Percentiles rank a stretch among this genome's conserved stretches.
These are phyloP conservation scores for Teleiodes luculella DNA, from an alignment of 2,888 invertebrate species.

Conservation along the genomic window DNA sequence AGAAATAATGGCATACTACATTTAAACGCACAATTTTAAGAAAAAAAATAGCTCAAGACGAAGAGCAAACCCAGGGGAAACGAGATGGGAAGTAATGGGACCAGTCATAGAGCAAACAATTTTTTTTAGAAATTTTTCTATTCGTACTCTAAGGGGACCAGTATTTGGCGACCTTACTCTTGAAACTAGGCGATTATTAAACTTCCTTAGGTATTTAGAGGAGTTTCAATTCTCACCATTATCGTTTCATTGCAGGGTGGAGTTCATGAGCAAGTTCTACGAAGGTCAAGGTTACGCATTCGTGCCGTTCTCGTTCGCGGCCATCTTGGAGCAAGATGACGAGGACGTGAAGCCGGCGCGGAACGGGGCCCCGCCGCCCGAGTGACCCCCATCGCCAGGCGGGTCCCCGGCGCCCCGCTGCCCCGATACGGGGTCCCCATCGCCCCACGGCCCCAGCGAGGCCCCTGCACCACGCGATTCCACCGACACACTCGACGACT, in stretches of 20 bases:
- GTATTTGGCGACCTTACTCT: no score
- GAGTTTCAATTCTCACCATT: neutral
- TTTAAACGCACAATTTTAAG: no score
- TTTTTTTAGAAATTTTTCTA: no score
- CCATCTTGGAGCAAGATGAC: slow-evolving; percentile 75
- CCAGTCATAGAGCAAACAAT: no score
- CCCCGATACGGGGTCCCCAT: neutral
- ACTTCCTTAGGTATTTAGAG: neutral
- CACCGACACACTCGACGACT: neutral
- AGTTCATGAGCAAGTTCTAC: slow-evolving; percentile 98
- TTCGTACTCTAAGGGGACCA: no score
- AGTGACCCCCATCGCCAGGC: slow-evolving; percentile 22
- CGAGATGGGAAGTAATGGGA: no score
- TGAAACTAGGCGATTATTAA: no score
- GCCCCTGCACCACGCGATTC: neutral
- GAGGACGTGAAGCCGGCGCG: slow-evolving; percentile 48
- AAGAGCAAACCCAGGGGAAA: no score
- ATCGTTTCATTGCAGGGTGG: slow-evolving; percentile 86
- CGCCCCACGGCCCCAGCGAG: neutral
- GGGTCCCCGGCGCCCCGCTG: neutral
- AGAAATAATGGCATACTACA: no score
- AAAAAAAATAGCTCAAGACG: no score
- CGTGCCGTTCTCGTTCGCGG: slow-evolving; percentile 86
- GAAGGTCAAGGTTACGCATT: slow-evolving; percentile 85
- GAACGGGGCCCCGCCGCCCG: slow-evolving; percentile 46